Percentiles rank a stretch among this genome's conserved stretches.
phyloP scores from a whole-genome alignment of 2,888 invertebrate species.

The Raillietiella orientalis region DNA sequence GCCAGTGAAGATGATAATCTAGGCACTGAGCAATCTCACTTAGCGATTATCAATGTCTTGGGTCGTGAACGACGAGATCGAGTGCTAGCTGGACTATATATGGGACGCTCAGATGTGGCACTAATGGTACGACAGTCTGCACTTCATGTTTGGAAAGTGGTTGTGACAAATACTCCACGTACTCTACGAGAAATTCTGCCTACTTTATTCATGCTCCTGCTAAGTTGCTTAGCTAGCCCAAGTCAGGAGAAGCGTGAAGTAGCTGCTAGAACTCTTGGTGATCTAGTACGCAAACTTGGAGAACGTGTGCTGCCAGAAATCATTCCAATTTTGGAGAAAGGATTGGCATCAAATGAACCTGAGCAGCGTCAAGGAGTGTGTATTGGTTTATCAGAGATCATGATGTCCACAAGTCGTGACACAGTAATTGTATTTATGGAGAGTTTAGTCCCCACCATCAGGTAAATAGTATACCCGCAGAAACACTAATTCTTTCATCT shows the following conservation, averaged over 20 bases:
- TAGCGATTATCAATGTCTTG: conserved; percentile 55
- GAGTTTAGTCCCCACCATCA: conserved; percentile 69
- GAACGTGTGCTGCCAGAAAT: conserved; percentile 92
- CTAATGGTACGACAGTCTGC: conserved; percentile 90
- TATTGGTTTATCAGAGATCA: conserved; percentile 88
- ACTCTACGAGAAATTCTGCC: conserved; percentile 84
- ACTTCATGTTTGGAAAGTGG: conserved; percentile 96
- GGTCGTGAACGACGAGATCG: conserved; percentile 67
- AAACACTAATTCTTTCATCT: conserved; percentile 2
- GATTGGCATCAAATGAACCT: conserved; percentile 56
- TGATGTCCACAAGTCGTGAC: conserved; percentile 78
- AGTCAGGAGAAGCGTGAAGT: conserved; percentile 89
- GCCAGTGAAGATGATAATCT: conserved; percentile 97
- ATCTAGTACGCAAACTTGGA: conserved; percentile 81
- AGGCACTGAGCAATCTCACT: conserved; percentile 81
- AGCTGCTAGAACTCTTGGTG: conserved; percentile 81
- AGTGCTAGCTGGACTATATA: conserved; percentile 75
- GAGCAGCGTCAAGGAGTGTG: conserved; percentile 96
- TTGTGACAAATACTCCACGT: conserved; percentile 88
- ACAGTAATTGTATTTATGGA: conserved; percentile 69
- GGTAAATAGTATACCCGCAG: conserved; percentile 13
- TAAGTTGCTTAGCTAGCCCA: conserved; percentile 80
- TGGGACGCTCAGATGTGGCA: conserved; percentile 89
- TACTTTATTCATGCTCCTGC: conserved; percentile 57
- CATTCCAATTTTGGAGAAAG: conserved; percentile 81